Conservation (phyloP, 1,140 invertebrate species). For the Plutomurus gul region DNA sequence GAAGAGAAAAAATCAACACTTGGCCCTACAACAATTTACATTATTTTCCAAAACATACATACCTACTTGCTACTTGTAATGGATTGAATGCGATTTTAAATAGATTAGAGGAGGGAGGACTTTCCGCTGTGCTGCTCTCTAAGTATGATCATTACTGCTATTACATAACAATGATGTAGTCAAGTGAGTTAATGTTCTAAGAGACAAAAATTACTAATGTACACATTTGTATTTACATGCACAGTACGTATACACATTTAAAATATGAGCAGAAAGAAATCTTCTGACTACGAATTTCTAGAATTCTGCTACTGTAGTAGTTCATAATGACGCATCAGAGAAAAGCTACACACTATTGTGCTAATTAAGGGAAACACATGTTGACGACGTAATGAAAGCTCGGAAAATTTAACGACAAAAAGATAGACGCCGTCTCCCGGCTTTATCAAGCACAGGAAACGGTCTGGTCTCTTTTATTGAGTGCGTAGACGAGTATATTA, state of each 20-base stretch:
- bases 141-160: not conserved
- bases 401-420: slow-evolving; percentile 1
- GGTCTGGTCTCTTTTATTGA: not conserved
- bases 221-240: too few species aligned
- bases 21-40: not conserved
- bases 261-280: too few species aligned
- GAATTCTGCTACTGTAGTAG: not conserved
- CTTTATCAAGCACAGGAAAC: slow-evolving; percentile 4
- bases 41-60: not conserved
- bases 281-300: not conserved
- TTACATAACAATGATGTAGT: too few species aligned
- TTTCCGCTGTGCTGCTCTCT: not conserved
- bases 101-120: not conserved
- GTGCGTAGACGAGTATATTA: too few species aligned
- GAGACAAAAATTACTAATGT: too few species aligned
- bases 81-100: not conserved
- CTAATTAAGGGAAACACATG: slow-evolving; percentile 23
- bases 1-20: not conserved
- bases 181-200: too few species aligned
- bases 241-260: too few species aligned
- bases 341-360: not conserved
- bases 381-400: not conserved
- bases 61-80: too few species aligned
- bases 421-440: not conserved
- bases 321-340: not conserved